These are phyloP conservation scores for Harmothoe impar DNA, from an alignment of 2,888 invertebrate species.

Conservation along the genomic window DNA sequence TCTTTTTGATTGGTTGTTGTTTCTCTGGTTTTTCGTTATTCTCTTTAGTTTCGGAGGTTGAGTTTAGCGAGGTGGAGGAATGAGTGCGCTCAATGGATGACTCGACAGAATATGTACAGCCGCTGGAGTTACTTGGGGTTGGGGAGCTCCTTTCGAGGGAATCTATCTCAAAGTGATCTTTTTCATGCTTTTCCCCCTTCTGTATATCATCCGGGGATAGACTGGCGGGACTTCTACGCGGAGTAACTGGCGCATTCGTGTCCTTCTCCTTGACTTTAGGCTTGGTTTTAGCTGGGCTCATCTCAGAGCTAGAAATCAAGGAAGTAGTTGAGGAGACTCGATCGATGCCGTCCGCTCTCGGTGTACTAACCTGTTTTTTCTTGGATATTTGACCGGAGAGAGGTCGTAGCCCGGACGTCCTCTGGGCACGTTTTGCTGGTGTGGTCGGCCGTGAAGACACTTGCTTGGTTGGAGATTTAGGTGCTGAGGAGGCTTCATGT, in stretches of 20 bases:
- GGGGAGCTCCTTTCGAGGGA: conserved; percentile 39
- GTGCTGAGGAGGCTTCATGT: neutral
- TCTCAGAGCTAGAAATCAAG: conserved; percentile 25
- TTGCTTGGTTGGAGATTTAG: conserved; percentile 38
- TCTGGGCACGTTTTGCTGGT: conserved; percentile 24
- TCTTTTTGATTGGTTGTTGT: conserved; percentile 28
- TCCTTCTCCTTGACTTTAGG: conserved; percentile 53
- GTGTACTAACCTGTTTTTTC: conserved; percentile 59
- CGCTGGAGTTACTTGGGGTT: conserved; percentile 49
- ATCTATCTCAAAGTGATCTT: conserved; percentile 38
- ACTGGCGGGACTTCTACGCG: neutral
- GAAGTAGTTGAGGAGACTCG: conserved; percentile 52
- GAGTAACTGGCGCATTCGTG: conserved; percentile 28
- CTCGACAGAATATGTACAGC: neutral
- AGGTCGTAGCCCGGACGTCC: neutral
- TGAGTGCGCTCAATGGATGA: conserved; percentile 1
- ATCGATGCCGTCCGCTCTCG: conserved; percentile 49
- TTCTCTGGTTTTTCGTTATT: conserved; percentile 41
- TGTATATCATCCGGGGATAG: neutral
- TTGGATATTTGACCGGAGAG: conserved; percentile 24
- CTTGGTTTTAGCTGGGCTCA: neutral
- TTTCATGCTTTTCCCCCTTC: neutral
- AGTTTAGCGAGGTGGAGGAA: conserved; percentile 24
- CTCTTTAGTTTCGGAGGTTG: conserved; percentile 49
- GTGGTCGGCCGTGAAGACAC: conserved; percentile 35